Base-by-base conservation (phyloP, 1,140 invertebrate genomes). In the Drosophila dunni region DNA sequence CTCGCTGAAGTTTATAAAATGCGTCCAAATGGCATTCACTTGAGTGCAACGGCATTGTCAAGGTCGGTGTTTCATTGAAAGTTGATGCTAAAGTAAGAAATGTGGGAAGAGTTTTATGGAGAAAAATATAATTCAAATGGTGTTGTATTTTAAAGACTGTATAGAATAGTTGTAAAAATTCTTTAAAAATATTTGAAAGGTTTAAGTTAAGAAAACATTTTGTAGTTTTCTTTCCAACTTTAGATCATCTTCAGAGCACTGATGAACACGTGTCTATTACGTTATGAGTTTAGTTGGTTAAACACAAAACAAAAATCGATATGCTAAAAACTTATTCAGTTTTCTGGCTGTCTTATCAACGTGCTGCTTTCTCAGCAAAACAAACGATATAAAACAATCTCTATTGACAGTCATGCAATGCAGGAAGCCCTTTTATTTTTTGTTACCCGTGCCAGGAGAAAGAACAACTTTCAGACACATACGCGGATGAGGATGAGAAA, bases 341-440 rank as follows among this genome's bases (percentile, higher is more conserved):
- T 40, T 57, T 20, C 61, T 45, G 53, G 7, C 13, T 50, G 62
- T 46, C 64, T 68, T 73, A 68, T 73, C 70, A 56, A 56, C 17
- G 60, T 38, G 15, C 38, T 29, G 44, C 62, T 72, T 72, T 66
- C 34, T 58, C 24, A 10, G 54, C 54, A 56, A n/a, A 53, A 29
- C 48, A 70, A 54, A 54, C 51, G 34, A 65, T 42, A 56, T 42
- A 15, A 72, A 58, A 60, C 63, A 60, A 66, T 38, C 13, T 11
- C 24, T 40, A 63, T 62, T 70, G 53, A 66, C 20, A 73, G 56
- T 67, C 70, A 73, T 68, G 70, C 70, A 24, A 57, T 34, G 15
- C 36, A 38, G 50, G 13, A 50, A 60, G 54, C 45, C 36, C n/a
- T 53, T 61, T 61, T 68, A 40, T 17, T 15, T 48, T 20, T 20